Evolutionary conservation across 2,113 vertebrate genomes (phyloP).

Genomic region (Sarotherodon lohbergeri): DNA sequence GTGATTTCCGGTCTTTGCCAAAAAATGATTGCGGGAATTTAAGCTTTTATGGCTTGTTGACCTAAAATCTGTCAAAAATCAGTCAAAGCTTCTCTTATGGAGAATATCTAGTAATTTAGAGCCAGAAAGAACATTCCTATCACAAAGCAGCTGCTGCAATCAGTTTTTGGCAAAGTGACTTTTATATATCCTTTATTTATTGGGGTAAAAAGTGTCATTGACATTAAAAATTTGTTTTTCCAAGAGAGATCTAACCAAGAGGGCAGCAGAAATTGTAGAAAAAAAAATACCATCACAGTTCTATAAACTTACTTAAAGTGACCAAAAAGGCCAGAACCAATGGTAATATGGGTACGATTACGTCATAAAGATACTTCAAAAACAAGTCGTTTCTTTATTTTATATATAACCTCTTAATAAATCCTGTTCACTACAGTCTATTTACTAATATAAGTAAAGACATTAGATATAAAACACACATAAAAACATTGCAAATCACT

Average conservation of each 20-base stretch:
- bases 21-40: not conserved
- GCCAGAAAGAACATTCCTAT: not conserved
- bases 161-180: not conserved
- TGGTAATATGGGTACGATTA: not conserved
- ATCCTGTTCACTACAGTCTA: not conserved
- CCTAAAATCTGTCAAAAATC: not conserved
- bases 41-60: not conserved
- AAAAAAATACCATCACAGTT: not conserved
- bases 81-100: not conserved
- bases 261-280: not conserved
- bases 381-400: not conserved
- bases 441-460: not conserved
- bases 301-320: not conserved
- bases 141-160: not conserved
- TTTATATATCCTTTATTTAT: not conserved
- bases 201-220: not conserved
- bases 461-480: not conserved
- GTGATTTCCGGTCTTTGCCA: not conserved
- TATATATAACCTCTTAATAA: not conserved
- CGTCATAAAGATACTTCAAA: not conserved
- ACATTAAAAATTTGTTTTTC: not conserved
- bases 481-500: not conserved
- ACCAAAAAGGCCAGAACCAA: not conserved
- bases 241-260: not conserved
- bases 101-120: not conserved